Percentiles rank a stretch among this genome's conserved stretches.
Conservation (phyloP, 2,113 vertebrate genomes). For the Perognathus longimembris region DNA sequence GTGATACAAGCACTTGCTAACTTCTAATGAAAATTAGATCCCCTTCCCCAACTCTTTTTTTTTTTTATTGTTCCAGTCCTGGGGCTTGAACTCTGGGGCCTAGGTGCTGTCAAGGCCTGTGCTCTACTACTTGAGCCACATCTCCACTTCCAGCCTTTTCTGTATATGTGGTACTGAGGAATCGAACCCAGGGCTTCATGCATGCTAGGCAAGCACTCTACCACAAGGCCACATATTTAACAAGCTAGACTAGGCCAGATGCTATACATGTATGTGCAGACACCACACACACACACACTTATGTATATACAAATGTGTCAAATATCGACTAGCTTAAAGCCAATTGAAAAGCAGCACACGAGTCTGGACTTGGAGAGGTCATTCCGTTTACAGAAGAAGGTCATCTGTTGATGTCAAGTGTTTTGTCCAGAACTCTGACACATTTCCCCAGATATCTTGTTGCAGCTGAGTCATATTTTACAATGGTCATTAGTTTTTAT, state of each 20-base stretch:
- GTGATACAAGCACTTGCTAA: constrained; percentile 64
- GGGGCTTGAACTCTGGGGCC: no score
- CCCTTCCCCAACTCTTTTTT: no score
- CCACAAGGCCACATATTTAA: constrained; percentile 16
- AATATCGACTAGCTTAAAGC: neutral
- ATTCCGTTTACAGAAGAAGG: constrained; percentile 13
- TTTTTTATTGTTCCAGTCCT: no score
- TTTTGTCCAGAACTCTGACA: neutral
- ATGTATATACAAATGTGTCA: neutral
- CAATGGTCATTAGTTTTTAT: constrained; percentile 64
- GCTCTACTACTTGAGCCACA: no score
- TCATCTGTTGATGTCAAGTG: neutral
- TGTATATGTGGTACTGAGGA: no score
- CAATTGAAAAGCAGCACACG: constrained; percentile 9
- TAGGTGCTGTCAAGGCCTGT: no score
- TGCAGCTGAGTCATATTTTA: constrained; percentile 66
- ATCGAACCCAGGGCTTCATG: no score
- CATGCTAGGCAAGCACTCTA: no score
- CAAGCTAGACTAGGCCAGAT: neutral
- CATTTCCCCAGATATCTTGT: neutral
- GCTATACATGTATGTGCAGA: neutral
- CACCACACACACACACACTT: no score
- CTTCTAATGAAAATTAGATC: constrained; percentile 39
- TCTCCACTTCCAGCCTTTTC: no score
- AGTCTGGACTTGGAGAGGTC: neutral